These are phyloP conservation scores for Falco naumanni DNA, from an alignment of 2,797 vertebrate species.

Conservation along the genomic window DNA sequence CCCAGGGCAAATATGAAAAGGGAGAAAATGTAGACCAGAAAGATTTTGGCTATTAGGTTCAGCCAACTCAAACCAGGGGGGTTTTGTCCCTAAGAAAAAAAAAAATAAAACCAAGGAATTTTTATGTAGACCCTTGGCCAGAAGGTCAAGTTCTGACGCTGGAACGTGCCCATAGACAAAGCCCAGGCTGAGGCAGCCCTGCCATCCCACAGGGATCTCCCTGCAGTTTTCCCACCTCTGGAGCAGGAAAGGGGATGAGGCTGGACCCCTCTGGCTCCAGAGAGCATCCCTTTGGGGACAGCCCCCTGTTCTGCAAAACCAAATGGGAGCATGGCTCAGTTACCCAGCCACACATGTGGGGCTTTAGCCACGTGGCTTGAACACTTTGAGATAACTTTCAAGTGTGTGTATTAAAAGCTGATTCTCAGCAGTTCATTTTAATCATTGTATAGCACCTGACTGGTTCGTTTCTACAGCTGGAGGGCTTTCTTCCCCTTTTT, in stretches of 20 bases:
- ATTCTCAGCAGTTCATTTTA: neutral
- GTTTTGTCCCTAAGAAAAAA: neutral
- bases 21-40: neutral
- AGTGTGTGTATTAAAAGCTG: neutral
- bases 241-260: neutral
- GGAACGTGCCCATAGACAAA: rapidly evolving
- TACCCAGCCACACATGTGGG: too few relatives aligned
- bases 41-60: neutral
- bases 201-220: neutral
- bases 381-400: neutral
- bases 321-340: neutral
- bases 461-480: neutral
- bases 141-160: neutral
- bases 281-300: neutral
- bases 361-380: neutral
- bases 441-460: neutral
- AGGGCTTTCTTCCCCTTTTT: neutral
- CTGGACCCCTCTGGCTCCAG: neutral
- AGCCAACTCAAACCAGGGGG: neutral
- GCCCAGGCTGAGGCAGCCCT: rapidly evolving
- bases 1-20: neutral
- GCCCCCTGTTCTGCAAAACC: neutral
- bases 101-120: neutral
- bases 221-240: rapidly evolving
- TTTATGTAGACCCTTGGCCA: neutral